Evolutionary conservation across 1,140 invertebrate genomes (phyloP).

Genomic region (Oreohelix idahoensis): DNA sequence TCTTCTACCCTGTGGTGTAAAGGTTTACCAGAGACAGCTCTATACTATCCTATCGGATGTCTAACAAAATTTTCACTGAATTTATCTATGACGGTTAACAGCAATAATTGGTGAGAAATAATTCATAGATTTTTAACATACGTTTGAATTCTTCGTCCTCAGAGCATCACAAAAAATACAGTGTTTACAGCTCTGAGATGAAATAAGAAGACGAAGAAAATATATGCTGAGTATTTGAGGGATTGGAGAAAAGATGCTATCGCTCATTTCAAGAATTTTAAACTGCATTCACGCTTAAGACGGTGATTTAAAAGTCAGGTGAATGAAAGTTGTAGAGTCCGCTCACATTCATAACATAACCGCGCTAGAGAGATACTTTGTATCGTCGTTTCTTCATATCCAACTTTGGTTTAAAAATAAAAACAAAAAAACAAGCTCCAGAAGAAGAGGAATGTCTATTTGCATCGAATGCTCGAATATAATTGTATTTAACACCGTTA

Average conservation of each 20-base stretch:
- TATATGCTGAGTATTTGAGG: background rate
- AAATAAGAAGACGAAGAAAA: background rate
- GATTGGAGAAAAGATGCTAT: background rate
- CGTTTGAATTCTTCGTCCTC: too few relatives aligned
- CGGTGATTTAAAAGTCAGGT: background rate
- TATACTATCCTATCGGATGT: too few relatives aligned
- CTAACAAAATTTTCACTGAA: too few relatives aligned
- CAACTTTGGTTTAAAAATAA: background rate
- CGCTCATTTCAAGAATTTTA: slow-evolving; percentile 11
- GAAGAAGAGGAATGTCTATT: too few relatives aligned
- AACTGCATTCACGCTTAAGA: background rate
- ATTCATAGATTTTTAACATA: too few relatives aligned
- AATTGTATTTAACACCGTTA: too few relatives aligned
- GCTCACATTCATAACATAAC: background rate
- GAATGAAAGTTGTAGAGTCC: background rate
- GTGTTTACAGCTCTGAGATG: background rate
- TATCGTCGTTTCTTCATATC: background rate
- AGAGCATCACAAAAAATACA: background rate
- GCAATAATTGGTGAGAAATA: too few relatives aligned
- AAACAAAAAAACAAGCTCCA: too few relatives aligned
- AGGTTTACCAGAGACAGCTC: too few relatives aligned
- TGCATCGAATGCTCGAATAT: too few relatives aligned
- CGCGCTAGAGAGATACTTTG: background rate
- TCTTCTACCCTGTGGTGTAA: too few relatives aligned
- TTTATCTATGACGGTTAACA: too few relatives aligned